Evolutionary conservation across 1,140 invertebrate species (phyloP), one percentile per base, ranked within the genome.

Genomic region (Zaprionus lachaisei): DNA sequence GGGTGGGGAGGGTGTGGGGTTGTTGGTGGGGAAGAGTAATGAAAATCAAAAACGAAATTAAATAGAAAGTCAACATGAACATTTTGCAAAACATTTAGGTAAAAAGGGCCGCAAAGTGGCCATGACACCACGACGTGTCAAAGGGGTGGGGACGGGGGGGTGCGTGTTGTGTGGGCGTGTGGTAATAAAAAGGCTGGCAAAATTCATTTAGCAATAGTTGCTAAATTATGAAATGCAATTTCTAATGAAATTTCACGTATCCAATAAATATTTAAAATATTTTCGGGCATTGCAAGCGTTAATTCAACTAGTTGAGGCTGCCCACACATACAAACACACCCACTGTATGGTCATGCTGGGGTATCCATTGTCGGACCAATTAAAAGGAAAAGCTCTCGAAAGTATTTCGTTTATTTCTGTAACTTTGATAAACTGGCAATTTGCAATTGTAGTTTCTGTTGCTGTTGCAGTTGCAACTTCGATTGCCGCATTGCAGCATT

Each of bases 1-100:
- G 41, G 37, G n/a, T 17, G 26, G 11, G 58, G 17, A 31, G 26
- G 20, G 37, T 37, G 1, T 14, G 22, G 9, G n/a, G 22, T 15
- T 47, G 15, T 47, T 34, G 37, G 61, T 20, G 49, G 38, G 20
- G 28, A 20, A 34, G 22, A 22, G 28, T 49, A 77, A 54, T 58
- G 56, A 54, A 51, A 73, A 67, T 69, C 65, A 68, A 17, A 84
- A 76, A 72, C 26, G 54, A 72, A 76, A 81, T 58, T 67, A 74
- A 83, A 61, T 75, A 66, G 41, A 67, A 72, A 37, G 31, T 58
- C 60, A 79, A 65, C 62, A 70, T 54, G 51, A 77, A 56, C 66
- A 70, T 28, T 44, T 58, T 49, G 71, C 41, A 38, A 67, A 56
- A 62, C 58, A 77, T 64, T 71, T 71, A 37, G 55, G 61, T 60